phyloP scores from a whole-genome alignment of 2,888 invertebrate genomes.

The Philaethria dido region DNA sequence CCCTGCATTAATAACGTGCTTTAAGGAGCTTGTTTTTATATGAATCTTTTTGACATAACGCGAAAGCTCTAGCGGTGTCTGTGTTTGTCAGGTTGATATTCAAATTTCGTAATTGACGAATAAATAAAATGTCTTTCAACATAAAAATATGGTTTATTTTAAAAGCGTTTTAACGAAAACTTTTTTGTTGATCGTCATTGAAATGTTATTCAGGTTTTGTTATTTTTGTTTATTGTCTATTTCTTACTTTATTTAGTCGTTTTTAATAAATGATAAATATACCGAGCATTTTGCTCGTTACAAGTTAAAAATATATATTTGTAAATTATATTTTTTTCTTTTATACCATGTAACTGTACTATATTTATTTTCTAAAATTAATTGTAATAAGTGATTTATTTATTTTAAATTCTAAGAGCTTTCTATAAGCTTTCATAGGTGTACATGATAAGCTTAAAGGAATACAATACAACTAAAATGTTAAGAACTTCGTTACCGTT shows the following conservation, averaged over 20 bases:
- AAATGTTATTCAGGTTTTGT: neutral
- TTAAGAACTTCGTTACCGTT: neutral
- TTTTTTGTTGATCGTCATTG: neutral
- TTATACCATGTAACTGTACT: too few species aligned
- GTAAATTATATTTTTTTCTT: too few species aligned
- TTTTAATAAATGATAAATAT: neutral
- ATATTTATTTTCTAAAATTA: too few species aligned
- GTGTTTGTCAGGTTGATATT: conserved; percentile 27
- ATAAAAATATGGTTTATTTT: neutral
- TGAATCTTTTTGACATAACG: conserved; percentile 41
- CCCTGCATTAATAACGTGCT: conserved; percentile 72
- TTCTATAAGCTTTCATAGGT: too few species aligned
- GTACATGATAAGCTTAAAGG: neutral
- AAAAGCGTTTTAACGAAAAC: neutral
- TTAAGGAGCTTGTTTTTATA: conserved; percentile 51
- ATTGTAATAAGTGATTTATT: too few species aligned
- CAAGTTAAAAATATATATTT: too few species aligned
- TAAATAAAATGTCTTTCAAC: conserved; percentile 18
- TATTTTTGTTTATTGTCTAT: neutral
- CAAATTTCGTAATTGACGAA: conserved; percentile 29
- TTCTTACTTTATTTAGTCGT: neutral
- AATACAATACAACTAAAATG: neutral
- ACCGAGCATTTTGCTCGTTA: too few species aligned
- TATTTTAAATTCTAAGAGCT: too few species aligned
- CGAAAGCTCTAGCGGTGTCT: conserved; percentile 16